A percentile compares a stretch with the other conserved stretches of the same genome.
These are phyloP conservation scores for Flabesymbios commensalis DNA, from an alignment of 2,888 invertebrate genomes.

Conservation along the genomic window DNA sequence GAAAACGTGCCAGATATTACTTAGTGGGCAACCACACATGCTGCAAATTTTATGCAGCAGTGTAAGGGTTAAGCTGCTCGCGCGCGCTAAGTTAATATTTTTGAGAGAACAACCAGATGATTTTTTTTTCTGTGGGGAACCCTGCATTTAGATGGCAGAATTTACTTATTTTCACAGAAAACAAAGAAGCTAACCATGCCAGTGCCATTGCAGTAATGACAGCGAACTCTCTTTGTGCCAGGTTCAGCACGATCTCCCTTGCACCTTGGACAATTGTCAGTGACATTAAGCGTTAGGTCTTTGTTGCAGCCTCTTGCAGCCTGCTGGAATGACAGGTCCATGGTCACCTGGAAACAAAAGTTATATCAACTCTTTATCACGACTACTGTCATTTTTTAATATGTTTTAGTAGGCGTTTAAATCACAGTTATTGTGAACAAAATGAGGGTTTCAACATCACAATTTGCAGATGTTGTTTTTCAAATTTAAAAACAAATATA, in stretches of 20 bases:
- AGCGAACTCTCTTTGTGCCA: constrained; percentile 87
- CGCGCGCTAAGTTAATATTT: too few relatives aligned
- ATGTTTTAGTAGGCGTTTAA: too few relatives aligned
- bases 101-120: too few relatives aligned
- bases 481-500: not conserved
- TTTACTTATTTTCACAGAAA: too few relatives aligned
- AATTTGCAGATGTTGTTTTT: not conserved
- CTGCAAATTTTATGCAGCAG: too few relatives aligned
- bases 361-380: not conserved
- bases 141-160: too few relatives aligned
- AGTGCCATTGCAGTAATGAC: constrained; percentile 92
- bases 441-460: not conserved
- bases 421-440: too few relatives aligned
- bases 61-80: too few relatives aligned
- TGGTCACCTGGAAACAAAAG: constrained; percentile 69
- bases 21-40: too few relatives aligned
- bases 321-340: constrained; percentile 88
- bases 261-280: constrained; percentile 91
- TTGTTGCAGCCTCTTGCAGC: constrained; percentile 96
- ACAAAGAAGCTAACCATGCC: constrained; percentile 71
- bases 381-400: too few relatives aligned
- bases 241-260: constrained; percentile 82
- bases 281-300: constrained; percentile 84
- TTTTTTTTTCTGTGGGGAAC: too few relatives aligned
- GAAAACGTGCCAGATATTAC: too few relatives aligned